These are phyloP conservation scores for Sciaenops ocellatus DNA, from an alignment of 2,797 vertebrate genomes.

Conservation along the genomic window DNA sequence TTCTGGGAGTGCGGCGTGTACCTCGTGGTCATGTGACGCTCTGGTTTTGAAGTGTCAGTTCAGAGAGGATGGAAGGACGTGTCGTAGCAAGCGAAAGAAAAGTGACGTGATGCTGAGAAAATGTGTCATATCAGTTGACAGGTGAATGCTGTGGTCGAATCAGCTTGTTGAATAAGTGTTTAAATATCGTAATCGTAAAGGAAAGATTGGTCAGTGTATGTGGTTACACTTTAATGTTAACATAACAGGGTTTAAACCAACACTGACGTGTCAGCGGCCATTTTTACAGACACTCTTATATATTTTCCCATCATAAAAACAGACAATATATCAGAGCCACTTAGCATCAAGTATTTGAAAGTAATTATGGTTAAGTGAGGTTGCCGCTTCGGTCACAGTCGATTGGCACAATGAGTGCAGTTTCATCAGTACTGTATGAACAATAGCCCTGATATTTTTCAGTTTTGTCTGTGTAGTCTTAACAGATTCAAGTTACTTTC, in stretches of 20 bases:
- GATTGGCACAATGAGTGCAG: slow-evolving; percentile 24
- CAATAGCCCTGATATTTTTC: slow-evolving; percentile 20
- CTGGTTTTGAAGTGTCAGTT: slow-evolving; percentile 42
- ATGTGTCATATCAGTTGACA: slow-evolving; percentile 8
- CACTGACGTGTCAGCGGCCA: slow-evolving; percentile 36
- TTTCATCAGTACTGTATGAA: slow-evolving; percentile 57
- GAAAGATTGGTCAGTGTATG: slow-evolving; percentile 24
- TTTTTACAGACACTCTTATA: slow-evolving; percentile 59
- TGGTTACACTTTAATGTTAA: slow-evolving; percentile 29
- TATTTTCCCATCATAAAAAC: slow-evolving; percentile 31
- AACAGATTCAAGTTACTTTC: slow-evolving; percentile 37
- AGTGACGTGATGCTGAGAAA: slow-evolving; percentile 28
- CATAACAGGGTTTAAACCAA: slow-evolving; percentile 37
- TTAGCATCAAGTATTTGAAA: slow-evolving; percentile 28
- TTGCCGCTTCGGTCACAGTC: slow-evolving; percentile 24
- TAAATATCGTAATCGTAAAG: slow-evolving; percentile 39
- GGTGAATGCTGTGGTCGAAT: slow-evolving; percentile 31
- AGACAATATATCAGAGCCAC: slow-evolving; percentile 32
- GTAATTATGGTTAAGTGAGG: neutral
- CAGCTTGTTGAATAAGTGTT: slow-evolving; percentile 32
- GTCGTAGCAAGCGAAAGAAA: slow-evolving; percentile 29
- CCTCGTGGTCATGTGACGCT: slow-evolving; percentile 52
- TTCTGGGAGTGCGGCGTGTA: slow-evolving; percentile 33
- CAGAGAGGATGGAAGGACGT: slow-evolving; percentile 19
- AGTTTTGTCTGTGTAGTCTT: slow-evolving; percentile 36